phyloP scores from a whole-genome alignment of 2,888 invertebrate genomes.

The Drosophila trichaetosa region DNA sequence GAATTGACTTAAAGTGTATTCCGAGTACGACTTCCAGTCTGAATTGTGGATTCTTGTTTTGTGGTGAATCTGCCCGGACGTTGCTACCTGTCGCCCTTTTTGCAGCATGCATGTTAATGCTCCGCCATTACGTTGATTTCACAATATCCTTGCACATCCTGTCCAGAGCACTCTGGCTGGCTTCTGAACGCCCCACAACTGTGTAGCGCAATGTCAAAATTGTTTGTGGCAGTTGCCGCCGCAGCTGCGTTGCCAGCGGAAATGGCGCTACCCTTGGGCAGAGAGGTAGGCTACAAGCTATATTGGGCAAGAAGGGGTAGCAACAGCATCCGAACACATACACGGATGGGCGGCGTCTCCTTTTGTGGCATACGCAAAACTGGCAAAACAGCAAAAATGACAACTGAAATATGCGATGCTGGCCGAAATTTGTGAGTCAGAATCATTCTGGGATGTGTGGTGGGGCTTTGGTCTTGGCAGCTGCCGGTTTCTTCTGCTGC shows the following conservation, averaged over 20 bases:
- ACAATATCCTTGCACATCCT: conserved; percentile 80
- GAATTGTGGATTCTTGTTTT: conserved; percentile 35
- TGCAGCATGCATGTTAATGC: conserved; percentile 70
- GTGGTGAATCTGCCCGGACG: conserved; percentile 52
- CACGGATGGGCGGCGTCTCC: conserved; percentile 29
- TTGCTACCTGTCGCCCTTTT: conserved; percentile 62
- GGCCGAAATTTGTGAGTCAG: conserved; percentile 56
- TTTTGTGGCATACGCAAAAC: conserved; percentile 66
- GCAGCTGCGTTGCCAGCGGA: conserved; percentile 75
- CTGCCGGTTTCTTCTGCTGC: conserved; percentile 16
- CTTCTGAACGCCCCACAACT: conserved; percentile 36
- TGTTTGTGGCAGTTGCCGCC: conserved; percentile 77
- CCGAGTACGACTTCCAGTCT: conserved; percentile 1
- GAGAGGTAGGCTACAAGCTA: not conserved
- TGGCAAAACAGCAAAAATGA: conserved; percentile 75
- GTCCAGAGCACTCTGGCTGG: conserved; percentile 54
- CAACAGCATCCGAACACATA: conserved; percentile 2
- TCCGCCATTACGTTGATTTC: conserved; percentile 78
- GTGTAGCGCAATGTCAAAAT: conserved; percentile 71
- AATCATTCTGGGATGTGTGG: conserved; percentile 27
- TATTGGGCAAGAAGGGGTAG: not conserved
- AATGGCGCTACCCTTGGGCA: conserved; percentile 53
- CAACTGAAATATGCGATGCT: conserved; percentile 74
- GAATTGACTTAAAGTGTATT: conserved; percentile 20
- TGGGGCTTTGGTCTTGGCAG: conserved; percentile 42